Base-by-base conservation (phyloP, 2,888 invertebrate genomes). In the Baronia brevicornis region DNA sequence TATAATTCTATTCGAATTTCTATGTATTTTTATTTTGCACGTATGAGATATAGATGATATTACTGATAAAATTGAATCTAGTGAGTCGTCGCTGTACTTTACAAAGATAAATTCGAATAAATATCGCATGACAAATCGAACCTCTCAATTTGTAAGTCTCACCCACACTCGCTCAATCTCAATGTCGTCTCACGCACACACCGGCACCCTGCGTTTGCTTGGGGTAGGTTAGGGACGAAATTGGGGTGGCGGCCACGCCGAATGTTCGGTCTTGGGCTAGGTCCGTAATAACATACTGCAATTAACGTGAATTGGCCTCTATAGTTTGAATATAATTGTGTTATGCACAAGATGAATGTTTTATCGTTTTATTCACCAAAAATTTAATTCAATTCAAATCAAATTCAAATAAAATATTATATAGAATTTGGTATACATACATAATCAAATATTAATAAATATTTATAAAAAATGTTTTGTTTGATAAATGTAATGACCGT, bases 201-300 rank as follows among this genome's bases (percentile, higher is more conserved):
- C 31, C 30, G 32, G 35, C 39, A 44, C 36, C 26, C 41, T 47
- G 49, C 47, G 46, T 46, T 48, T 54, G 56, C 41, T 65, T 82
- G 67, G 78, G 82, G 80, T 70, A 80, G 82, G 82, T 78, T 70
- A 71, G 68, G 70, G 64, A 63, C 62, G 57, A 67, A 73, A 71
- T 74, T 74, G 70, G 78, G 79, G 75, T 70, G 74, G 68, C 65
- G 62, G 51, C 50, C 44, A 38, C 59, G 61, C 73, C 77, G 60
- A 79, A 78, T 74, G 74, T 79, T 52, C 30, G 22, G 25, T 35
- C 35, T 35, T 74, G 70, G 70, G 71, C 61, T 74, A 77, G 75
- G 77, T 72, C 60, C 57, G 55, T 68, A 60, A 67, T 63, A 65
- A 68, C 72, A 67, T 67, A 66, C 54, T 68, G 26, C 33, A 46